phyloP scores from a whole-genome alignment of 2,113 vertebrate species.

The Mesoclemmys tuberculata region DNA sequence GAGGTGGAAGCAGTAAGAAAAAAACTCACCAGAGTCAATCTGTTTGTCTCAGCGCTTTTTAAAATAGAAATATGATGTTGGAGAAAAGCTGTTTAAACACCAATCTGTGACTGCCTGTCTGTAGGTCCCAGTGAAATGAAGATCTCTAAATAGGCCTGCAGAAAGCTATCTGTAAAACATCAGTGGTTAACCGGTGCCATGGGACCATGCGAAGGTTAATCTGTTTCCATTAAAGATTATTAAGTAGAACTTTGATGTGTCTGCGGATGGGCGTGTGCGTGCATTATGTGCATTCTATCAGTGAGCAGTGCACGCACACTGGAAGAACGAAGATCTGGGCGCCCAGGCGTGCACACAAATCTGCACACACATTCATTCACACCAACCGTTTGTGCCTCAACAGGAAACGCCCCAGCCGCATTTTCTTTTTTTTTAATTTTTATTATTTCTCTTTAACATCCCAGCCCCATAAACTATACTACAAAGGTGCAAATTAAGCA shows the following conservation, averaged over 20 bases:
- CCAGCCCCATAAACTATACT: not conserved
- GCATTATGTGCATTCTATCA: not conserved
- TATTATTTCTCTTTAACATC: slow-evolving; percentile 70
- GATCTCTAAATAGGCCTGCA: not conserved
- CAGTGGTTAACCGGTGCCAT: not conserved
- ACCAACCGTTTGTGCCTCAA: not conserved
- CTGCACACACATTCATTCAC: not conserved
- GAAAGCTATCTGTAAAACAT: not conserved
- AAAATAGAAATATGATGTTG: not conserved
- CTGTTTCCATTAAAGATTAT: slow-evolving; percentile 39
- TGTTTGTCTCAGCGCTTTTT: not conserved
- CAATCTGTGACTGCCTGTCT: not conserved
- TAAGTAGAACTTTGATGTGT: not conserved
- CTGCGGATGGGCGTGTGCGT: not conserved
- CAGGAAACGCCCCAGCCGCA: slow-evolving; percentile 54
- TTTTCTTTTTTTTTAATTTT: not conserved
- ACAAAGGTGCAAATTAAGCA: slow-evolving; percentile 43
- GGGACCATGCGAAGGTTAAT: not conserved
- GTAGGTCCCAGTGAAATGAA: not conserved
- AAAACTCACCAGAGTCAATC: accelerated
- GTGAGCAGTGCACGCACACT: not conserved
- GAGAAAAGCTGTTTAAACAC: not conserved
- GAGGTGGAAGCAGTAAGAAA: accelerated
- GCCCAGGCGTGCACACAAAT: not conserved
- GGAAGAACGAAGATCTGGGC: not conserved